A percentile compares a stretch with the other conserved stretches of the same genome.
Evolutionary conservation across 2,888 invertebrate species (phyloP).

Genomic region (Petrolisthes manimaculis): DNA sequence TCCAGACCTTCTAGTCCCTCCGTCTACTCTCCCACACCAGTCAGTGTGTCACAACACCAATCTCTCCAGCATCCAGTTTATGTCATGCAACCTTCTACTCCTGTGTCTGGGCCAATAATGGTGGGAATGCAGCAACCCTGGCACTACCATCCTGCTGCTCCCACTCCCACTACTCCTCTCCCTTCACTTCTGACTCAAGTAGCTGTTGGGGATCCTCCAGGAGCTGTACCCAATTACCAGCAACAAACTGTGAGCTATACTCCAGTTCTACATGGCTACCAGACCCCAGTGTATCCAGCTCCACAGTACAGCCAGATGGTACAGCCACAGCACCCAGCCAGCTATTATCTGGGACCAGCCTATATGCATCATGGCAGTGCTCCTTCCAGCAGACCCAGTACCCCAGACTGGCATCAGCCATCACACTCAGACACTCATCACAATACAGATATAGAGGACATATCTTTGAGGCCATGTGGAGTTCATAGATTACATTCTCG

Average conservation of each 20-base stretch:
- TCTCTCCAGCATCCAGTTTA: constrained; percentile 41
- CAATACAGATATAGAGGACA: constrained; percentile 53
- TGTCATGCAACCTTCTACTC: constrained; percentile 22
- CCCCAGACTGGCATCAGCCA: constrained; percentile 30
- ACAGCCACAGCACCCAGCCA: constrained; percentile 27
- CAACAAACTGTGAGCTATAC: constrained; percentile 23
- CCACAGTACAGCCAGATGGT: constrained; percentile 9
- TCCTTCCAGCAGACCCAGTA: constrained; percentile 23
- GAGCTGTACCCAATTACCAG: constrained; percentile 19
- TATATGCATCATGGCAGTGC: constrained; percentile 38
- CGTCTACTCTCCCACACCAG: constrained; percentile 30
- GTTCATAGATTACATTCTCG: constrained; percentile 18
- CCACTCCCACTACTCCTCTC: constrained; percentile 21
- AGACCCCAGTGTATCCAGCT: constrained; percentile 23
- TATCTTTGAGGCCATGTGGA: constrained; percentile 39
- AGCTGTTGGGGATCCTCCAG: constrained; percentile 23
- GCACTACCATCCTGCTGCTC: constrained; percentile 23
- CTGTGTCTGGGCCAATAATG: constrained; percentile 33
- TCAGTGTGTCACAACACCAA: constrained; percentile 1
- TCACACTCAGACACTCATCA: constrained; percentile 5
- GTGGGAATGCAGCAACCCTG: constrained; percentile 44
- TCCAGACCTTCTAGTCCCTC: constrained; percentile 44
- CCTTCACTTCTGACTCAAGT: constrained; percentile 25
- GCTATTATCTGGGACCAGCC: constrained; percentile 57
- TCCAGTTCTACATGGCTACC: constrained; percentile 27